Base-by-base conservation (phyloP, 2,797 vertebrate genomes). In the Todus mexicanus region DNA sequence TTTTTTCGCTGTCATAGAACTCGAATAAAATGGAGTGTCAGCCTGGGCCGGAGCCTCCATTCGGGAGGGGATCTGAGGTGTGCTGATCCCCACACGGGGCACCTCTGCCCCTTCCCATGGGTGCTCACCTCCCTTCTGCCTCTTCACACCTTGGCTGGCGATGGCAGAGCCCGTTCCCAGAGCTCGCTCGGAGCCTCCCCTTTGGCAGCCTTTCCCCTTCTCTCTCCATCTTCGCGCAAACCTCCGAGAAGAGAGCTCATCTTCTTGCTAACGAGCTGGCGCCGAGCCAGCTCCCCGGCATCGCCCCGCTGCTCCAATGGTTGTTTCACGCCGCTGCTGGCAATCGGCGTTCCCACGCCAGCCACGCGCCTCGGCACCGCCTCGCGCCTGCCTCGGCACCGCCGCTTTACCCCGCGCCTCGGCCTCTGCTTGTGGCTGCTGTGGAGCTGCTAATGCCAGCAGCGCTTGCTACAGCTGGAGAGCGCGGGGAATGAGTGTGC, bases 41-140 rank as follows among this genome's bases (percentile, higher is more conserved):
- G n/a, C 72, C 40, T 48, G 42, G 53, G 50, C 80, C 59, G 25
- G 54, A 37, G 29, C 22, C 29, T 92, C 76, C 61, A 47, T 84
- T 81, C 66, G 47, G 61, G 81, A 61, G 85, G 63, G 26, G 9
- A 12, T 12, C n/a, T 0, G 6, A 71, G 48, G 22, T 29, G 40
- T 4, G 2, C 25, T 7, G 2, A 4, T 73, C 25, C 48, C 23
- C 42, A 6, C 0, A 1, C 64, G 4, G n/a, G 7, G 8, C 9
- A 22, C 3, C 53, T 77, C 50, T 61, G 48, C 54, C 15, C 29
- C 15, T 42, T 18, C 64, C 63, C 0, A 0, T 9, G 50, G 60
- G 8, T 54, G 26, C 72, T 81, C 73, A 57, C 66, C 83, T 89
- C n/a, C 45, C 38, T 68, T 38, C 61, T 69, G 40, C 64, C 33